Base-by-base conservation (phyloP, 2,113 vertebrate genomes). In the Odocoileus hemionus region DNA sequence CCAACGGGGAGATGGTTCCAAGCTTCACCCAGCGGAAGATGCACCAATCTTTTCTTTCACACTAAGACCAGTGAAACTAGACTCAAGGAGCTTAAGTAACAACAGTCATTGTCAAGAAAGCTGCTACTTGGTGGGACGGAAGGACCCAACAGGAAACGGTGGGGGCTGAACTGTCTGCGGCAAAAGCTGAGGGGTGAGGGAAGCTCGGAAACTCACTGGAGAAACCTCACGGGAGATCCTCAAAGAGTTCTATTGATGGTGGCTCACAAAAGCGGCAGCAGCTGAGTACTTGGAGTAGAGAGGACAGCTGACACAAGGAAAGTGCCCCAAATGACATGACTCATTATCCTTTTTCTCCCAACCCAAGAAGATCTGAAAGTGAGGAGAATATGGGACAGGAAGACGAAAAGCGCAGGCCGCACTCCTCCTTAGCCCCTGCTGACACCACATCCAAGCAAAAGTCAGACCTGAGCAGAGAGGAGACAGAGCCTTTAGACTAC, bases 351-450 rank as follows among this genome's bases (percentile, higher is more conserved):
- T 43, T 43, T 67, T 45, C 50, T 60, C 15, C 74, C 23, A 50
- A 16, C 11, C 9, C 4, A 7, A 25, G 8, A 54, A 89, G 54
- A 61, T 16, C 43, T 45, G 52, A 86, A 52, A 54, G 8, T 19
- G 39, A 28, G 17, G 9, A 33, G 50, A 55, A 6, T 10, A 16
- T 26, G 55, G 57, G 30, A 25, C 36, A 30, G 43, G 23, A 28
- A 54, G 25, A 52, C 2, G 14, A 6, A 54, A 86, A 84, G 5
- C 16, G 23, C 23, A 26, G 7, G 5, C 2, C 28, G 7, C 0
- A 3, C 0, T 17, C 64, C 13, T 60, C 78, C 10, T 55, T 2
- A 2, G 15, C 19, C 36, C 6, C 1, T 30, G 1, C 17, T 28
- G 7, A 39, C 54, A 12, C 16, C 21, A 5, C 10, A 2, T n/a